phyloP scores from a whole-genome alignment of 1,140 invertebrate species.

The Pseudachorutes palmiensis region DNA sequence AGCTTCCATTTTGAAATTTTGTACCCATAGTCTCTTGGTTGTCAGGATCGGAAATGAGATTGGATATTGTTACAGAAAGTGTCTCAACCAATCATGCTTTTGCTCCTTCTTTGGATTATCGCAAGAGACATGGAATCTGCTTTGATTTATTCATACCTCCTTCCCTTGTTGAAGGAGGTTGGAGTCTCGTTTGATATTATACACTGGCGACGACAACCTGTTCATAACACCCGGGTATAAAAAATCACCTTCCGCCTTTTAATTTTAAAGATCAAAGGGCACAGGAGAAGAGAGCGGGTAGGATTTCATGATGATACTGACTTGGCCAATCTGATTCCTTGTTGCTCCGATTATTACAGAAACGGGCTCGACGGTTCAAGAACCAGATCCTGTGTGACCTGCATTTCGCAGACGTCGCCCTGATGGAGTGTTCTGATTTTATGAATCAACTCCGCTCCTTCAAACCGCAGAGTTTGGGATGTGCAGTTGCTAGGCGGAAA shows the following conservation, averaged over 20 bases:
- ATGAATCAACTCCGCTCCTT: constrained; percentile 92
- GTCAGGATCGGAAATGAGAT: too few relatives aligned
- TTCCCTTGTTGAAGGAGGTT: too few relatives aligned
- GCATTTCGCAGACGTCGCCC: constrained; percentile 85
- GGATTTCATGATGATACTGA: background rate
- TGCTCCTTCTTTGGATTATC: background rate
- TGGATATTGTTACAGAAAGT: too few relatives aligned
- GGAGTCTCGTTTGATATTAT: too few relatives aligned
- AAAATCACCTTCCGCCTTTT: too few relatives aligned
- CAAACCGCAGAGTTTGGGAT: constrained; percentile 87
- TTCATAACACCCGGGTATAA: too few relatives aligned
- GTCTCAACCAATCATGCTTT: background rate
- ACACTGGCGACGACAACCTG: too few relatives aligned
- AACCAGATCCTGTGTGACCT: constrained; percentile 83
- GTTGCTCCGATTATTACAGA: constrained; percentile 47
- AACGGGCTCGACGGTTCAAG: constrained; percentile 62
- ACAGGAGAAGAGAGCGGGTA: background rate
- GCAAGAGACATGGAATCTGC: background rate
- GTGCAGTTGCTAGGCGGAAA: constrained; percentile 81
- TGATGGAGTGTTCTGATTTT: constrained; percentile 92
- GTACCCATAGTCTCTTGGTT: too few relatives aligned
- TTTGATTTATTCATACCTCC: constrained; percentile 1
- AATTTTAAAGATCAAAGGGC: background rate
- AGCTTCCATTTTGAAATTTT: too few relatives aligned
- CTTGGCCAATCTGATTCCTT: background rate